Evolutionary conservation across 2,888 invertebrate genomes (phyloP).

Genomic region (Strigamia transsilvanica): DNA sequence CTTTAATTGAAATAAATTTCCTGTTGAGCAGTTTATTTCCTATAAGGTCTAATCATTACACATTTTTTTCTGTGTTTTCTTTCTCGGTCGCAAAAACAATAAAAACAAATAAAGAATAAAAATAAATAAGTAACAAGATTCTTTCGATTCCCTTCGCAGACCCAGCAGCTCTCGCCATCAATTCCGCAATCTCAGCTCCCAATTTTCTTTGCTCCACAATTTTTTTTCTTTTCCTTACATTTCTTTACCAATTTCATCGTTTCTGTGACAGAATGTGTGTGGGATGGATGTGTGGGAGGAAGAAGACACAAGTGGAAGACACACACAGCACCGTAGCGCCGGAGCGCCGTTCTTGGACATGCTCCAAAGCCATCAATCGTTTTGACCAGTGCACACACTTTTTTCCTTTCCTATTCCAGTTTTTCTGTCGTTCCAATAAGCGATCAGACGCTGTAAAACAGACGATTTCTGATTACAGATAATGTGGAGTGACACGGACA

Average conservation of each 20-base stretch:
- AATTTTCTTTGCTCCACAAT: slow-evolving; percentile 36
- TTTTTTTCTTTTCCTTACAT: slow-evolving; percentile 23
- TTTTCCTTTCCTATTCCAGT: not conserved
- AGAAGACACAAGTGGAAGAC: not conserved
- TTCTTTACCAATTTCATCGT: slow-evolving; percentile 32
- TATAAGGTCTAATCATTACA: slow-evolving; percentile 29
- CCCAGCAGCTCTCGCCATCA: not conserved
- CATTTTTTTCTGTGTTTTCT: not conserved
- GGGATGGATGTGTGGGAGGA: slow-evolving; percentile 37
- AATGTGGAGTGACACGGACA: slow-evolving; percentile 2
- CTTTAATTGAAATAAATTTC: slow-evolving; percentile 36
- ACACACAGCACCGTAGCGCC: not conserved
- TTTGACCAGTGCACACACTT: slow-evolving; percentile 31
- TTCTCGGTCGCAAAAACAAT: not conserved
- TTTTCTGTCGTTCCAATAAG: not conserved
- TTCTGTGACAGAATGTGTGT: slow-evolving; percentile 35
- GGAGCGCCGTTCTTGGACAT: slow-evolving; percentile 15
- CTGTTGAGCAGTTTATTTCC: slow-evolving; percentile 4
- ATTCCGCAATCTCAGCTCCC: slow-evolving; percentile 38
- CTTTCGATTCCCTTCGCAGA: not conserved
- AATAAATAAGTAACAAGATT: slow-evolving; percentile 21
- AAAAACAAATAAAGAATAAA: not conserved
- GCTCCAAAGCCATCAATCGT: slow-evolving; percentile 20
- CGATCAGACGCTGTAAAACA: slow-evolving; percentile 9
- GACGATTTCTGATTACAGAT: slow-evolving; percentile 36